Evolutionary conservation across 1,140 invertebrate genomes (phyloP), one percentile per base, ranked within the genome.

Genomic region (Lasaia peninsularis): DNA sequence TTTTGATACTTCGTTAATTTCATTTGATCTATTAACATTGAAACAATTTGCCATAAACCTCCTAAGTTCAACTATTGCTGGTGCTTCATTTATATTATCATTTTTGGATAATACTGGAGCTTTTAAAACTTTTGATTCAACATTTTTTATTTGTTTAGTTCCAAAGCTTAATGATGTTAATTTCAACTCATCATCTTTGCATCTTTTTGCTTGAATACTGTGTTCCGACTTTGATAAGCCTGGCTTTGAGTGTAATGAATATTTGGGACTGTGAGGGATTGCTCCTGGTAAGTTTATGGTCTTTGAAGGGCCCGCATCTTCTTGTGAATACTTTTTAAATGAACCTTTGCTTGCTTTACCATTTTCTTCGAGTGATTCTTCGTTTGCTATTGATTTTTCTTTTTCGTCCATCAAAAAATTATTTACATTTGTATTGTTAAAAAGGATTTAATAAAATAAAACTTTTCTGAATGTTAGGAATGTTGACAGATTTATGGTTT

Each of bases 171-270:
- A 16, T 5, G 80, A 83, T 2, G 74, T 75, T 12, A 77, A 54
- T 61, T 79, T 81, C 9, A 85, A 57, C 14, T 81, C 72, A 20
- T 82, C 76, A 61, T 88, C 80, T 72, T 80, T 68, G 12, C 58
- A 62, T 44, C 82, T 86, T 35, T 84, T 74, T 63, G 79, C 71
- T 53, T 75, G 63, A 31, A 88, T 69, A 49, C 64, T 82, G 32
- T 88, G 82, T 63, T 88, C 85, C 3, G 85, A 88, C 75, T 88
- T 88, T 0, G 84, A 88, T 21, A 77, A 60, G 7, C 78, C 73
- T 58, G 75, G 52, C 59, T 69, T 77, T 4, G 35, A 53, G 16
- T 57, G 60, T 32, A 56, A 40, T 9, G 40, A 55, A 33, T 37
- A 56, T 52, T 59, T 74, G 1, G 62, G 55, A 8, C 31, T 65